phyloP scores from a whole-genome alignment of 2,888 invertebrate genomes.

The Calameuta idolon region DNA sequence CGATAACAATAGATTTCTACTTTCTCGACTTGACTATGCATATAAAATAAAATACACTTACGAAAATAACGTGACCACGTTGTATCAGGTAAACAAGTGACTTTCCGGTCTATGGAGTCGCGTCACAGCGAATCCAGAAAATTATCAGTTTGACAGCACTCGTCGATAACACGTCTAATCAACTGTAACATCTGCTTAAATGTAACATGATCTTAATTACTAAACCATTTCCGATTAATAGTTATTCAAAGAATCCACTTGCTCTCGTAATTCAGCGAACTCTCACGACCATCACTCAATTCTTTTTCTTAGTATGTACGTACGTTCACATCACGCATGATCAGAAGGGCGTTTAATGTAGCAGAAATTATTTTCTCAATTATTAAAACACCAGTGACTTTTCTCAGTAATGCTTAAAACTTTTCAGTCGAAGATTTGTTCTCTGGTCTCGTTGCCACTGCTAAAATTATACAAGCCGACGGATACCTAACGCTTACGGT shows the following conservation, averaged over 20 bases:
- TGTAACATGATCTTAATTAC: neutral
- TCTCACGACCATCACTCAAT: neutral
- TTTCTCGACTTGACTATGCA: neutral
- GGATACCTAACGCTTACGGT: constrained; percentile 27
- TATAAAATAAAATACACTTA: neutral
- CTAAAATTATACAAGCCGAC: neutral
- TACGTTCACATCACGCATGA: neutral
- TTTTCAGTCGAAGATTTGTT: neutral
- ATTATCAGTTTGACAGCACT: neutral
- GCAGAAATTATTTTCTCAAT: neutral
- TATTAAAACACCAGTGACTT: neutral
- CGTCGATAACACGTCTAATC: neutral
- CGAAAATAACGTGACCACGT: neutral
- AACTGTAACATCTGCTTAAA: neutral
- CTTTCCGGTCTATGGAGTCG: neutral
- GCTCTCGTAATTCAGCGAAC: neutral
- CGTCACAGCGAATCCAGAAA: neutral
- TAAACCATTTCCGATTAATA: neutral
- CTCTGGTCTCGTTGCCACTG: neutral
- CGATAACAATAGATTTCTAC: too few species aligned
- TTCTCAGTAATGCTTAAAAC: neutral
- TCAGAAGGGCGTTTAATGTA: neutral
- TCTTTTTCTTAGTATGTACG: neutral
- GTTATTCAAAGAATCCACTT: neutral
- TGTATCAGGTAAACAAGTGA: neutral